Conservation (phyloP, 2,113 vertebrate species). For the Oreocharis arfaki region DNA sequence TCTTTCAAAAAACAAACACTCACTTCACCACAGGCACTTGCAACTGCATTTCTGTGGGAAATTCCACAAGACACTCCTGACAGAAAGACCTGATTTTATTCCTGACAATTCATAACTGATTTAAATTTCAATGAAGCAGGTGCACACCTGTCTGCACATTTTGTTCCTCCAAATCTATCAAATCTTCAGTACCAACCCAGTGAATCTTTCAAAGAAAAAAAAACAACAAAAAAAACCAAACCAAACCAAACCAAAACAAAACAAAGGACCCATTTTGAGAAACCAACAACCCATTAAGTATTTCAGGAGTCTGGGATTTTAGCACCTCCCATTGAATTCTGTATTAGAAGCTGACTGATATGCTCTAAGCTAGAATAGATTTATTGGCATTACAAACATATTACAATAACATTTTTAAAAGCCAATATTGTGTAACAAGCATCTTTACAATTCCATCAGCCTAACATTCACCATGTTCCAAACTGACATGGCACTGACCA, state of each 20-base stretch:
- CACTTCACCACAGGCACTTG: not conserved
- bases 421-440: not conserved
- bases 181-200: not conserved
- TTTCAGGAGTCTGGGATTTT: not conserved
- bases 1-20: not conserved
- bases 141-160: constrained; percentile 9
- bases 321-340: not conserved
- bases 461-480: not conserved
- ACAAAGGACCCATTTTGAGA: not conserved
- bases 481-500: not conserved
- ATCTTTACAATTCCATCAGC: not conserved
- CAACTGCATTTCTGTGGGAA: not conserved
- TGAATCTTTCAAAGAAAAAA: not conserved
- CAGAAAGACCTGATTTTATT: not conserved
- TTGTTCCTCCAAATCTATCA: not conserved
- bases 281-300: not conserved
- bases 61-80: not conserved
- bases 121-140: constrained; percentile 37
- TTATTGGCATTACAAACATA: not conserved
- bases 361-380: not conserved
- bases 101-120: constrained; percentile 2
- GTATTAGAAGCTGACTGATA: not conserved
- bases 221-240: not conserved
- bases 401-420: not conserved
- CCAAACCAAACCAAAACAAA: too few relatives aligned